These are phyloP conservation scores for Paramisgurnus dabryanus DNA, from an alignment of 2,113 vertebrate species.

Conservation along the genomic window DNA sequence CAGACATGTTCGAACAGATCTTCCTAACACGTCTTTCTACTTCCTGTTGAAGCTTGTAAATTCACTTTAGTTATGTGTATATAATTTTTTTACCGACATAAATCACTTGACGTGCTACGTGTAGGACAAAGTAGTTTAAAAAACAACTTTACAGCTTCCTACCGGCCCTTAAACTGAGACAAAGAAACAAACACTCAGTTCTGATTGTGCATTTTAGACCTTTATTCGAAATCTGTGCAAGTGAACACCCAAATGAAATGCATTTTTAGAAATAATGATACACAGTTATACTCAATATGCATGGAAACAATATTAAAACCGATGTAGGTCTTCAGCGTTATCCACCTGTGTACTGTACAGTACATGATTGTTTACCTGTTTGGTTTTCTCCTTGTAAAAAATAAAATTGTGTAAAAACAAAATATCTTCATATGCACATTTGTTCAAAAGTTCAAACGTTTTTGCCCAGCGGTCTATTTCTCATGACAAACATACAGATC, in stretches of 20 bases:
- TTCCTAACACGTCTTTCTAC: background rate
- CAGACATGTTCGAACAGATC: background rate
- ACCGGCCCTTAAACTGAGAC: background rate
- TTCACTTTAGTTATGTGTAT: background rate
- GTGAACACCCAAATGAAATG: constrained; percentile 63
- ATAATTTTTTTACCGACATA: background rate
- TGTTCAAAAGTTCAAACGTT: constrained; percentile 59
- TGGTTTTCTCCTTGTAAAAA: constrained; percentile 50
- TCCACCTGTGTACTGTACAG: constrained; percentile 34
- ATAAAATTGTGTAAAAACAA: constrained; percentile 52
- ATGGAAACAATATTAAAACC: constrained; percentile 52
- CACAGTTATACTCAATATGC: constrained; percentile 56
- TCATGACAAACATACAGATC: constrained; percentile 58
- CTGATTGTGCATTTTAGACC: constrained; percentile 63
- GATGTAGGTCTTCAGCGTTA: constrained; percentile 39
- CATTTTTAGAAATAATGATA: constrained; percentile 56
- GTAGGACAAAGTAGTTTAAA: too few relatives aligned
- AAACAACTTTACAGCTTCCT: background rate
- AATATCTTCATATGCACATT: constrained; percentile 63
- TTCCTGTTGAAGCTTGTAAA: background rate
- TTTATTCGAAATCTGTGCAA: constrained; percentile 70
- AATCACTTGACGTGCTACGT: background rate
- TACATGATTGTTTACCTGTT: constrained; percentile 47
- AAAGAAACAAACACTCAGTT: constrained; percentile 37
- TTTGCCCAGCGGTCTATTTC: constrained; percentile 58